phyloP scores from a whole-genome alignment of 1,140 invertebrate species.

The Calliphora vicina region DNA sequence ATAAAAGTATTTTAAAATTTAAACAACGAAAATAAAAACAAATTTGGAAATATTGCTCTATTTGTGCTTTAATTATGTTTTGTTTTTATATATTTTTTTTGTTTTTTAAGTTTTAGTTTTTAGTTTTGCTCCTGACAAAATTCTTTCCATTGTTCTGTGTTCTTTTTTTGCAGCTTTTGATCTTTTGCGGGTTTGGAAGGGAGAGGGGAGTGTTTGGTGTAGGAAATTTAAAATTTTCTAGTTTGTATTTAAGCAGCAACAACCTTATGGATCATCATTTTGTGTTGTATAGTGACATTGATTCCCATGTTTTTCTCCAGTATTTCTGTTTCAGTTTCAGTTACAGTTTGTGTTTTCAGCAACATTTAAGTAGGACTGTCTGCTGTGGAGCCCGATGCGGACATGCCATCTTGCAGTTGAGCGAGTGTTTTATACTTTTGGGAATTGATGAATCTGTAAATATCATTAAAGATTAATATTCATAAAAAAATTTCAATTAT shows the following conservation, averaged over 20 bases:
- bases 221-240: not conserved
- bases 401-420: slow-evolving; percentile 68
- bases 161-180: not conserved
- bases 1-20: not conserved
- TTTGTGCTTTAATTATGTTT: not conserved
- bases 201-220: too few relatives aligned
- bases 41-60: slow-evolving; percentile 3
- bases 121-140: not conserved
- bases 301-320: not conserved
- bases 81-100: too few relatives aligned
- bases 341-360: not conserved
- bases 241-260: slow-evolving; percentile 28
- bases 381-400: slow-evolving; percentile 61
- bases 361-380: slow-evolving; percentile 59
- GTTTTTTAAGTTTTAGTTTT: not conserved
- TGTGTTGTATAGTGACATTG: not conserved
- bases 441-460: slow-evolving; percentile 82
- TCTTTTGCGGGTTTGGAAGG: not conserved
- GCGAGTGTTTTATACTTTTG: slow-evolving; percentile 80
- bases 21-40: not conserved
- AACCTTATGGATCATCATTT: slow-evolving; percentile 22
- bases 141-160: not conserved
- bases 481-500: not conserved
- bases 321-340: not conserved
- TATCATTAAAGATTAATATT: not conserved